Conservation (phyloP, 2,888 invertebrate genomes). For the Neria commutata region DNA sequence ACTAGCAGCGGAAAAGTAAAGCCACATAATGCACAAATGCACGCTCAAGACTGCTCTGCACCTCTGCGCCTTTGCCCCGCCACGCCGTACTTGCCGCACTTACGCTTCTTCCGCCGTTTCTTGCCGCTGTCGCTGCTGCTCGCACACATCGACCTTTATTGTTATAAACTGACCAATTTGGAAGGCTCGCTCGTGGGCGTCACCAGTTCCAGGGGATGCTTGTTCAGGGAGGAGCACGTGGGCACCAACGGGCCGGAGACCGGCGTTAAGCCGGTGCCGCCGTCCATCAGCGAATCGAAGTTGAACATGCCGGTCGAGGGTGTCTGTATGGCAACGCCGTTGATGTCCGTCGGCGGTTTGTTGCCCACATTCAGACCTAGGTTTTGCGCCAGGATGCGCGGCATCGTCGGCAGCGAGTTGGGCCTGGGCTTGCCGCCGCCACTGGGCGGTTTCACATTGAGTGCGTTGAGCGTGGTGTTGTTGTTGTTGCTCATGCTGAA, state of each 20-base stretch:
- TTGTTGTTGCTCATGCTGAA: constrained; percentile 37
- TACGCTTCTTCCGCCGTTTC: constrained; percentile 27
- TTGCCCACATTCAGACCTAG: constrained; percentile 37
- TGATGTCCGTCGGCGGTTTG: constrained; percentile 67
- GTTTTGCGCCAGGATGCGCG: constrained; percentile 65
- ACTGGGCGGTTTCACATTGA: constrained; percentile 39
- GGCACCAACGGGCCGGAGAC: constrained; percentile 75
- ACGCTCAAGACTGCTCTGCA: neutral
- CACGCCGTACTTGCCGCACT: constrained; percentile 9
- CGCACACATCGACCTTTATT: constrained; percentile 39
- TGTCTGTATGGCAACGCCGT: constrained; percentile 84
- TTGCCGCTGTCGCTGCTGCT: neutral
- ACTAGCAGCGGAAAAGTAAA: neutral
- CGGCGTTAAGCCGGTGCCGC: constrained; percentile 90
- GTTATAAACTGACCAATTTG: constrained; percentile 85
- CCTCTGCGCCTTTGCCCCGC: constrained; percentile 12
- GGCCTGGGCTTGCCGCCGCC: constrained; percentile 68
- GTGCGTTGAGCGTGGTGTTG: constrained; percentile 35
- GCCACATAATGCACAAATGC: neutral
- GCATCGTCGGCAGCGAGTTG: constrained; percentile 72
- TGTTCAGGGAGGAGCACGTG: constrained; percentile 75
- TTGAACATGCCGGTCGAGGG: constrained; percentile 89
- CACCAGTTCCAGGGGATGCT: constrained; percentile 72
- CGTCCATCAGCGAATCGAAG: constrained; percentile 92
- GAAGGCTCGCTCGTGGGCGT: constrained; percentile 76